Conservation (phyloP, 2,113 vertebrate species). For the Rhinoptilus africanus region DNA sequence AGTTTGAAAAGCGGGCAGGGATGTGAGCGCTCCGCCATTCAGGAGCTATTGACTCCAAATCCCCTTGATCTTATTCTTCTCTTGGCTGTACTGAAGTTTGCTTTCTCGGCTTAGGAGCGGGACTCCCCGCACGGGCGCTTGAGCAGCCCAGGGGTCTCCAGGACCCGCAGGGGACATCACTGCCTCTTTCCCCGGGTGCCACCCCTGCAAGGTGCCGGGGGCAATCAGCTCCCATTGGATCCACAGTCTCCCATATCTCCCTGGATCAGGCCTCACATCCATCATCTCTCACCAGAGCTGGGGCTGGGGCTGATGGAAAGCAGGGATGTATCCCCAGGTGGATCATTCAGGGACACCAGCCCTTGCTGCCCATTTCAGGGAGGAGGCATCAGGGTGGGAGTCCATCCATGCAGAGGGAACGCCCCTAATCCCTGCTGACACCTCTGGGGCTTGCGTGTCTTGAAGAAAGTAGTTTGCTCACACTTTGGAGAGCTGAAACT, state of each 20-base stretch:
- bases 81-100: background rate
- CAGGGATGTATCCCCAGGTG: background rate
- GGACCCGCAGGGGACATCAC: background rate
- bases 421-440: background rate
- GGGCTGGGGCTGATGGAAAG: background rate
- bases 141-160: background rate
- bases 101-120: accelerated
- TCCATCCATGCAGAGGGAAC: background rate
- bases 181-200: background rate
- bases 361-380: background rate
- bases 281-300: background rate
- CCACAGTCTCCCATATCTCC: background rate
- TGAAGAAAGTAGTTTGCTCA: background rate
- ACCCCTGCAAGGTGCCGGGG: background rate
- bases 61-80: constrained; percentile 46
- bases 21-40: background rate
- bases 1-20: constrained; percentile 1
- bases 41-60: constrained; percentile 44
- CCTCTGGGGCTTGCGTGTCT: background rate
- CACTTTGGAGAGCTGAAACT: background rate
- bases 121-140: background rate
- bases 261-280: background rate
- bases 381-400: background rate
- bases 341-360: background rate
- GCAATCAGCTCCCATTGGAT: background rate